These are phyloP conservation scores for Atta texana DNA, from an alignment of 1,140 invertebrate genomes.

Conservation along the genomic window DNA sequence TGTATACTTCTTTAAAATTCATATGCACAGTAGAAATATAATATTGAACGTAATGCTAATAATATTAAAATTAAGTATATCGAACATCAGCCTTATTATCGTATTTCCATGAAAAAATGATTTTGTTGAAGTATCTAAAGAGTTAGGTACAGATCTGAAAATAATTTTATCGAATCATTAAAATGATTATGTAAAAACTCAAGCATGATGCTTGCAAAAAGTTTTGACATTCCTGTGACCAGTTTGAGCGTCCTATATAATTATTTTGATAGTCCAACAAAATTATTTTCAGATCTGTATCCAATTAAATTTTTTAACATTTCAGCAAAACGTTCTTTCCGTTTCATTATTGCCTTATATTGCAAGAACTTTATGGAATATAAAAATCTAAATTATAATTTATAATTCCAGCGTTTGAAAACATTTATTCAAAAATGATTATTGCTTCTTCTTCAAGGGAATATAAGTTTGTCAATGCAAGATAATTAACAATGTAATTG, in stretches of 20 bases:
- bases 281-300: too few relatives aligned
- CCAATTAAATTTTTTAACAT: too few relatives aligned
- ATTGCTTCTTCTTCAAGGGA: background rate
- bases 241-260: too few relatives aligned
- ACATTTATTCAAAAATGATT: conserved; percentile 9
- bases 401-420: background rate
- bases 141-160: too few relatives aligned
- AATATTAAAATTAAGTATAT: background rate
- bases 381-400: conserved; percentile 8
- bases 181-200: too few relatives aligned
- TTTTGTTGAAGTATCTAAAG: too few relatives aligned
- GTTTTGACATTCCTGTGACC: too few relatives aligned
- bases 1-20: background rate
- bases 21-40: background rate
- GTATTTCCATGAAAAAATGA: background rate
- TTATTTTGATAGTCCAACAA: too few relatives aligned
- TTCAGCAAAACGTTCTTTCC: too few relatives aligned
- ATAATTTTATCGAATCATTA: too few relatives aligned
- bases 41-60: background rate
- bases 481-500: conserved; percentile 26
- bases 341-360: too few relatives aligned
- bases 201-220: too few relatives aligned
- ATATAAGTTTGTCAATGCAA: background rate
- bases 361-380: background rate
- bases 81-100: background rate